phyloP scores from a whole-genome alignment of 2,797 vertebrate species.

The Cuniculus paca region DNA sequence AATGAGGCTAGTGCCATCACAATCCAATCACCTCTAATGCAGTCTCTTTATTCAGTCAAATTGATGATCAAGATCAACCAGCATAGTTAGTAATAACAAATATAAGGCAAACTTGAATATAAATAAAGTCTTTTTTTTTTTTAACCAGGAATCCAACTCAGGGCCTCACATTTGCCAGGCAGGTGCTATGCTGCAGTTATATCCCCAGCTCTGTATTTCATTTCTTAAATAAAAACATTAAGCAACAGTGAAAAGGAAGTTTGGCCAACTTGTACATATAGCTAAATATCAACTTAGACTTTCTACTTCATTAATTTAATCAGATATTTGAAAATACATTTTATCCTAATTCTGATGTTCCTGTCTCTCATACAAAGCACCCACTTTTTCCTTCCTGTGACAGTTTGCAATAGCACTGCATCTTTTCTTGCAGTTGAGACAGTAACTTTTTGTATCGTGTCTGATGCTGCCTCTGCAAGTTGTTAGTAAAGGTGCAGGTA shows the following conservation, averaged over 20 bases:
- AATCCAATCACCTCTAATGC: neutral
- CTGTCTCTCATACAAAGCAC: neutral
- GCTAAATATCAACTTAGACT: neutral
- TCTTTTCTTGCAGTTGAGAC: neutral
- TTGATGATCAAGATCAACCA: neutral
- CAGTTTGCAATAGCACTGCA: neutral
- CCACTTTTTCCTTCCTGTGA: neutral
- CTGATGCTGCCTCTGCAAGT: neutral
- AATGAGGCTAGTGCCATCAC: neutral
- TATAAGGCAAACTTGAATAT: neutral
- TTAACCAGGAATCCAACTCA: no score
- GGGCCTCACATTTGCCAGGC: no score
- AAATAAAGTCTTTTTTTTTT: neutral
- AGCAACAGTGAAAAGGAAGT: constrained; percentile 21
- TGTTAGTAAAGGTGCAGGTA: neutral
- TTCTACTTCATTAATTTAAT: constrained; percentile 1
- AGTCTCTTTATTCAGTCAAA: neutral
- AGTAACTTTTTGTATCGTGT: neutral
- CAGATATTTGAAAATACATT: neutral
- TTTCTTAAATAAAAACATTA: constrained; percentile 23
- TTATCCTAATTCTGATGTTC: neutral
- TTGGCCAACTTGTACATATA: neutral
- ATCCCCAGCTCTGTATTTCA: neutral
- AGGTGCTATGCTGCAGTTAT: no score
- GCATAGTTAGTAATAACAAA: neutral